A percentile compares a stretch with the other conserved stretches of the same genome.
Conservation (phyloP, 53 echinoderm and acorn worm genomes). For the Actinopyga echinites region DNA sequence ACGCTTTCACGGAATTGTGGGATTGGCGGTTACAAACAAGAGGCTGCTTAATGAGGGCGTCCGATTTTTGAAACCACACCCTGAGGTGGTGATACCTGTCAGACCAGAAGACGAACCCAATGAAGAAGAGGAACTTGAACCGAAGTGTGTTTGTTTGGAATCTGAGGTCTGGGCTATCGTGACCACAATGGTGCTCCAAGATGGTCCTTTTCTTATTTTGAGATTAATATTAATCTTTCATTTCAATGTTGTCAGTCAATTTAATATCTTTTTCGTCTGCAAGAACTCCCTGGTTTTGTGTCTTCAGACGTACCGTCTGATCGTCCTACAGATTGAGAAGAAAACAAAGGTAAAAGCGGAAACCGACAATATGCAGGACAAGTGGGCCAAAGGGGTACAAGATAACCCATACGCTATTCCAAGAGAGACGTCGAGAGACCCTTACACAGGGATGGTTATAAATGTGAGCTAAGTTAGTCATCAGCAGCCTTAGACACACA, state of each 20-base stretch:
- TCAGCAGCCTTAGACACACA: too few relatives aligned
- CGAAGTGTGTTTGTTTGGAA: constrained; percentile 79
- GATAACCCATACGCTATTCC: not conserved
- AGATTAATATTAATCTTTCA: constrained; percentile 76
- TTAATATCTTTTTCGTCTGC: constrained; percentile 86
- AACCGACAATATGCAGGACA: constrained; percentile 22
- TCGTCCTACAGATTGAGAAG: constrained; percentile 67
- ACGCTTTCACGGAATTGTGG: constrained; percentile 57
- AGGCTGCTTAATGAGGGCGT: not conserved
- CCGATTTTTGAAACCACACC: constrained; percentile 5
- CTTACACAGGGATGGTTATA: constrained; percentile 13
- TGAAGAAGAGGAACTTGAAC: constrained; percentile 58
- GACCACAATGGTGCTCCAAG: constrained; percentile 70
- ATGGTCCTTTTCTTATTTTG: constrained; percentile 85
- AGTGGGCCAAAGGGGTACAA: constrained; percentile 34
- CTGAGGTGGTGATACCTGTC: constrained; percentile 67
- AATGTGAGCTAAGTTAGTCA: not conserved
- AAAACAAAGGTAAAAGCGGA: constrained; percentile 10
- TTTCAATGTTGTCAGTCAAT: constrained; percentile 67
- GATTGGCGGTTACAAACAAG: not conserved
- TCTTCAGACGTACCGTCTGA: constrained; percentile 78
- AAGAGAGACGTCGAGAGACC: constrained; percentile 12
- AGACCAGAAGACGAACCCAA: constrained; percentile 69
- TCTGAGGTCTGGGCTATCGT: constrained; percentile 89
- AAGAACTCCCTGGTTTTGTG: constrained; percentile 79